phyloP scores from a whole-genome alignment of 2,113 vertebrate species.

The Dissostichus mawsoni region DNA sequence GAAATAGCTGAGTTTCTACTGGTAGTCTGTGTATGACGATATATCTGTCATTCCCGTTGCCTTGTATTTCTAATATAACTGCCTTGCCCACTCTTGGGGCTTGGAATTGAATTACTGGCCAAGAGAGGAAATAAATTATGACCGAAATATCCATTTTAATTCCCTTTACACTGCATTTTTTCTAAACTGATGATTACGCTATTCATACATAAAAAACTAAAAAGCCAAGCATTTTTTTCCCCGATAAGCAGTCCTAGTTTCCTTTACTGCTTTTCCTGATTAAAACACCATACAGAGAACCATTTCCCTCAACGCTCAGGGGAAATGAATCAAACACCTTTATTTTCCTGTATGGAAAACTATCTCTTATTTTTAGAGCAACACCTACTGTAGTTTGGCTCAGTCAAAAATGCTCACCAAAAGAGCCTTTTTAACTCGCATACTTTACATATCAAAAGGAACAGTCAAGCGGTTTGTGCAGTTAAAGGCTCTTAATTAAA shows the following conservation, averaged over 20 bases:
- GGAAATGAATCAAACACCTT: slow-evolving; percentile 67
- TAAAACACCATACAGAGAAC: slow-evolving; percentile 45
- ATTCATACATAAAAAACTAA: slow-evolving; percentile 29
- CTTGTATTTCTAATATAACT: slow-evolving; percentile 49
- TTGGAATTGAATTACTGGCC: slow-evolving; percentile 49
- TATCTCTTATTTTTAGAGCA: slow-evolving; percentile 53
- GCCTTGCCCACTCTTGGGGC: slow-evolving; percentile 36
- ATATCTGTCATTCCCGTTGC: slow-evolving; percentile 5
- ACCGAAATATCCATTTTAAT: slow-evolving; percentile 70
- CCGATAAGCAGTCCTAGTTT: slow-evolving; percentile 33
- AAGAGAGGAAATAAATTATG: slow-evolving; percentile 58
- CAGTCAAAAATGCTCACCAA: slow-evolving; percentile 11
- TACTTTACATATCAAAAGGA: slow-evolving; percentile 24
- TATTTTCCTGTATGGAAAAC: slow-evolving; percentile 58
- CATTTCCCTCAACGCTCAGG: slow-evolving; percentile 34
- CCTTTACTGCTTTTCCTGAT: slow-evolving; percentile 45
- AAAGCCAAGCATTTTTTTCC: slow-evolving; percentile 23
- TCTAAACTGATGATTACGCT: slow-evolving; percentile 62
- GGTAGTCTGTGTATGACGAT: not conserved
- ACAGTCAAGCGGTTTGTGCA: slow-evolving; percentile 15
- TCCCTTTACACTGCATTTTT: slow-evolving; percentile 53
- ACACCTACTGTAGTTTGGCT: slow-evolving; percentile 26
- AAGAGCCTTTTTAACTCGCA: slow-evolving; percentile 40
- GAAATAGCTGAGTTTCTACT: not conserved
- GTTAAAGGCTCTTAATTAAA: slow-evolving; percentile 56